A percentile compares a stretch with the other conserved stretches of the same genome.
These are phyloP conservation scores for Dynastes maya DNA, from an alignment of 2,888 invertebrate species.

Conservation along the genomic window DNA sequence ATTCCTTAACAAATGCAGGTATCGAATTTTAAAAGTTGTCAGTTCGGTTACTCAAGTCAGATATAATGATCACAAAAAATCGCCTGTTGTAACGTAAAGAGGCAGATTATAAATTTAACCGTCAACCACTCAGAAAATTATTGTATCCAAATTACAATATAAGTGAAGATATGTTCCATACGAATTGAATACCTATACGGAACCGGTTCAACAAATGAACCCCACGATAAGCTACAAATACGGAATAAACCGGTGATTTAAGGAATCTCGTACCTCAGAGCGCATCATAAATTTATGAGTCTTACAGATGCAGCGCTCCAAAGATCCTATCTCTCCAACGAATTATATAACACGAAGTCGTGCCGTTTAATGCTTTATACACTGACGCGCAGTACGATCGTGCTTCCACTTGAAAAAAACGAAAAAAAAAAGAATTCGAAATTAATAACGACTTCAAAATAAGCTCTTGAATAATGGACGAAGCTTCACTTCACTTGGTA, in stretches of 20 bases:
- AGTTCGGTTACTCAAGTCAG: no score
- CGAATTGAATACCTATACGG: not conserved
- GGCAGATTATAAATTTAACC: not conserved
- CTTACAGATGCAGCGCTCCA: not conserved
- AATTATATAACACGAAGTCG: slow-evolving; percentile 27
- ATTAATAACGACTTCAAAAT: not conserved
- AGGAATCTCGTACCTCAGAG: slow-evolving; percentile 8
- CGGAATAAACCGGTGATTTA: slow-evolving; percentile 18
- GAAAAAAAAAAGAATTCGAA: not conserved
- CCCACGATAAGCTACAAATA: slow-evolving; percentile 3
- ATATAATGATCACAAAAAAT: no score
- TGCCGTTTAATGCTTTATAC: slow-evolving; percentile 15
- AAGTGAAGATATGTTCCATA: not conserved
- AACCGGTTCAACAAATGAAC: slow-evolving; percentile 11
- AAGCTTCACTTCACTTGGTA: not conserved
- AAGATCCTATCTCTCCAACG: slow-evolving; percentile 12
- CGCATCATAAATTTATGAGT: not conserved
- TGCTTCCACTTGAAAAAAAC: not conserved
- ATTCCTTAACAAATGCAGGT: no score
- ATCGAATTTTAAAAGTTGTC: no score
- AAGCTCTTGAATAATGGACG: not conserved
- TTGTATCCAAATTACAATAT: slow-evolving; percentile 2
- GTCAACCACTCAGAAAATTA: not conserved
- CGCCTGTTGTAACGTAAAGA: no score
- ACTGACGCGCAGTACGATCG: not conserved